Conservation (phyloP, 2,113 vertebrate genomes). For the Bombycilla garrulus region DNA sequence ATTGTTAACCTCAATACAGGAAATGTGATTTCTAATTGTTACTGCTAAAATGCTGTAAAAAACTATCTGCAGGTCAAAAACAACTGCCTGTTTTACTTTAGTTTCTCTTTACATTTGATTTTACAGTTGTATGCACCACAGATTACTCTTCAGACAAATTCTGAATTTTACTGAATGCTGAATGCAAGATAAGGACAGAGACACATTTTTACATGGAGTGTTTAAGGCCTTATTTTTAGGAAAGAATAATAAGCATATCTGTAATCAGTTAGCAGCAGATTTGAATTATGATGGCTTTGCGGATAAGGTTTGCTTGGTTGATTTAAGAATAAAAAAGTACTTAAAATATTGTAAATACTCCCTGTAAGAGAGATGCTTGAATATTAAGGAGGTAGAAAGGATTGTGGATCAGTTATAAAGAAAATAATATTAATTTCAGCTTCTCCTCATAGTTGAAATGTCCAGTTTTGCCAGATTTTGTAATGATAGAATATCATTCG, state of each 20-base stretch:
- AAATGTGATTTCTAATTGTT: background rate
- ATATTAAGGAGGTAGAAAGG: background rate
- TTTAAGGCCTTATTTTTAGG: background rate
- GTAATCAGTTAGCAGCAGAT: background rate
- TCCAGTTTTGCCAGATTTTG: background rate
- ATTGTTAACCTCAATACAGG: background rate
- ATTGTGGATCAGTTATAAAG: background rate
- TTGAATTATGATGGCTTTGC: background rate
- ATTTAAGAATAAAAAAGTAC: background rate
- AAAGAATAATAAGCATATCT: background rate
- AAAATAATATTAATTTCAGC: background rate
- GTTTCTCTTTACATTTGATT: background rate
- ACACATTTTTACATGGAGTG: background rate
- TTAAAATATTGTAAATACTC: background rate
- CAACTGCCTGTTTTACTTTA: background rate
- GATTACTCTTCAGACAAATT: background rate
- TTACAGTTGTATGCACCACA: background rate
- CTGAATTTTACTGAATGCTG: background rate
- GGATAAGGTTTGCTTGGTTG: background rate
- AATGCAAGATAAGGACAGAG: background rate
- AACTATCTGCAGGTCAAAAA: background rate
- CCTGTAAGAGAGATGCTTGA: background rate
- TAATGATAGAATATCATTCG: background rate
- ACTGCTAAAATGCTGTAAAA: background rate
- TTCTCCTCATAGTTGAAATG: background rate